Percentiles rank a stretch among this genome's conserved stretches.
Conservation (phyloP, 2,797 vertebrate species). For the Pantherophis alleghaniensis region DNA sequence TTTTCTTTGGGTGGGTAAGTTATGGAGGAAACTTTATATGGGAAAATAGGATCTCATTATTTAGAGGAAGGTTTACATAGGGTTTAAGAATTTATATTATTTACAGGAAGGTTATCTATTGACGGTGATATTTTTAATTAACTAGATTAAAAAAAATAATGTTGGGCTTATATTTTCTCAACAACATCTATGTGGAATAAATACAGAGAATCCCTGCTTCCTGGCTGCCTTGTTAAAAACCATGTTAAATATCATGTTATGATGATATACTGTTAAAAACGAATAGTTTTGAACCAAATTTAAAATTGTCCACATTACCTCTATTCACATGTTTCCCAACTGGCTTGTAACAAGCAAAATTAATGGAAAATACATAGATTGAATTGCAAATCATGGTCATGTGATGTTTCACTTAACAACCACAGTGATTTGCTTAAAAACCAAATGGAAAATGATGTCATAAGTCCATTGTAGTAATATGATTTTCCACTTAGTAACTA, state of each 20-base stretch:
- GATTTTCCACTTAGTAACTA: neutral
- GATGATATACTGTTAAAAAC: neutral
- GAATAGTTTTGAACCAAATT: neutral
- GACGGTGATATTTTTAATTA: neutral
- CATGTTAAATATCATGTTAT: neutral
- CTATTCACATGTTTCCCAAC: neutral
- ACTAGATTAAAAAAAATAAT: neutral
- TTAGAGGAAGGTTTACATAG: neutral
- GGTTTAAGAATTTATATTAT: neutral
- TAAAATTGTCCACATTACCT: neutral
- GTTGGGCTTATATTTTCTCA: neutral
- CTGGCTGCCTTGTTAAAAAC: neutral
- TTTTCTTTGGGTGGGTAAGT: neutral
- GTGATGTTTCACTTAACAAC: neutral
- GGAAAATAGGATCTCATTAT: neutral
- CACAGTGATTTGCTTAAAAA: neutral
- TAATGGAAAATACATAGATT: neutral
- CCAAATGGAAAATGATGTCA: neutral
- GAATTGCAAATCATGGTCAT: neutral
- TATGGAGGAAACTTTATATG: neutral
- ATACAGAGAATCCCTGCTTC: neutral
- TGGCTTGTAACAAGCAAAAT: neutral
- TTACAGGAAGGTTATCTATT: neutral
- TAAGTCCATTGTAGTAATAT: neutral
- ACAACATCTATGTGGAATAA: neutral